Evolutionary conservation across 1,140 invertebrate species (phyloP), one percentile per base, ranked within the genome.

Genomic region (Drosophila nigromelanica): DNA sequence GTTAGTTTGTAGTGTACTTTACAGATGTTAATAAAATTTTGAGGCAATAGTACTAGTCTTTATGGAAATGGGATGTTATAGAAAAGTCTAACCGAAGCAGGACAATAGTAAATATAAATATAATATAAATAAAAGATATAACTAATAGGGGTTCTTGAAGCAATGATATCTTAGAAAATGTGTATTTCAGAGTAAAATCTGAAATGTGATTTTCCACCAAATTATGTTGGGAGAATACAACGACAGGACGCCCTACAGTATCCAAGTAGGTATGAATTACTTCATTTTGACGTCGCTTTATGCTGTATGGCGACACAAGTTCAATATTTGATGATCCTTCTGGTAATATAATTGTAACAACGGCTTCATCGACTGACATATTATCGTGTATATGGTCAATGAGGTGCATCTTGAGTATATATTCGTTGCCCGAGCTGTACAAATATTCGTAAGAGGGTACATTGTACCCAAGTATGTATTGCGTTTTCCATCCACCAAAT

Each of bases 401-500:
- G 27, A 99, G 93, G 70, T 97, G 94, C 95, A 99, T 98, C 89
- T 97, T 98, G 45, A 99, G 92, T 37, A 96, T 93, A 93, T 97
- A 99, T 30, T 96, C 93, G 91, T 95, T 94, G 80, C 96, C 97
- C 80, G 94, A 94, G 72, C 96, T 95, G 89, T 94, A 99, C 3
- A 99, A 93, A 92, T 99, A 99, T 91, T 99, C 98, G 90, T 98
- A 98, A 70, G 97, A 98, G 1, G 99, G 99, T 1, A 99, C 95
- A 93, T 99, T 99, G 93, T 99, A 99, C 0, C 99, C 99, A 51
- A 99, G 93, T 39, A 96, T 96, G 92, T 99, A 99, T 83, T 98
- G 96, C 3, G 98, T 99, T 92, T 98, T 98, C 99, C 99, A 99
- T 3, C 99, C 99, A 54, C 99, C 99, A 93, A 99, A 99, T 0